phyloP scores from a whole-genome alignment of 1,140 invertebrate genomes.

The Marisa cornuarietis region DNA sequence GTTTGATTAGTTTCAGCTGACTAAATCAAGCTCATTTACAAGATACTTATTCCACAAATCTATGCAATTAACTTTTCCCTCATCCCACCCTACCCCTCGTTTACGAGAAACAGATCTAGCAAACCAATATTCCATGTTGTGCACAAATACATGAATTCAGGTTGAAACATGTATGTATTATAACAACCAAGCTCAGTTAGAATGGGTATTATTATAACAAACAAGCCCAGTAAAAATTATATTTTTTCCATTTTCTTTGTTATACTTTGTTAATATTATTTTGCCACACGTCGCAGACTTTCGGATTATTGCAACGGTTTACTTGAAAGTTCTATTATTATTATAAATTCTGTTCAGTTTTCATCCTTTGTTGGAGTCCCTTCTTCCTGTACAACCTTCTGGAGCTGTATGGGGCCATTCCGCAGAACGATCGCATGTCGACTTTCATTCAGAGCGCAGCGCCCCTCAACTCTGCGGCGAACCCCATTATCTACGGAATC shows the following conservation, averaged over 20 bases:
- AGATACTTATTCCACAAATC: background rate
- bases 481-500: conserved; percentile 94
- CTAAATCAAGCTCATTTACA: no score
- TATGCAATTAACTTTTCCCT: background rate
- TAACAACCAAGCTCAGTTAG: background rate
- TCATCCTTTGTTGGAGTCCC: conserved; percentile 95
- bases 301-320: background rate
- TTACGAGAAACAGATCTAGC: no score
- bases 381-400: conserved; percentile 93
- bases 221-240: background rate
- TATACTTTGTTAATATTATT: conserved; percentile 1
- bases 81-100: background rate
- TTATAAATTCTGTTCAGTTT: conserved; percentile 74
- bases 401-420: conserved; percentile 88
- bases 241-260: background rate
- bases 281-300: background rate
- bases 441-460: conserved; percentile 93
- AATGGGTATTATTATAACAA: no score
- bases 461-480: conserved; percentile 92
- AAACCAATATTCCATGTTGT: no score
- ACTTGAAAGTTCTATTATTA: background rate
- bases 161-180: no score
- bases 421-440: conserved; percentile 82
- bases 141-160: no score
- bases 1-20: no score